Percentiles rank a stretch among this genome's conserved stretches.
These are phyloP conservation scores for Sylvia borin DNA, from an alignment of 2,797 vertebrate genomes.

Conservation along the genomic window DNA sequence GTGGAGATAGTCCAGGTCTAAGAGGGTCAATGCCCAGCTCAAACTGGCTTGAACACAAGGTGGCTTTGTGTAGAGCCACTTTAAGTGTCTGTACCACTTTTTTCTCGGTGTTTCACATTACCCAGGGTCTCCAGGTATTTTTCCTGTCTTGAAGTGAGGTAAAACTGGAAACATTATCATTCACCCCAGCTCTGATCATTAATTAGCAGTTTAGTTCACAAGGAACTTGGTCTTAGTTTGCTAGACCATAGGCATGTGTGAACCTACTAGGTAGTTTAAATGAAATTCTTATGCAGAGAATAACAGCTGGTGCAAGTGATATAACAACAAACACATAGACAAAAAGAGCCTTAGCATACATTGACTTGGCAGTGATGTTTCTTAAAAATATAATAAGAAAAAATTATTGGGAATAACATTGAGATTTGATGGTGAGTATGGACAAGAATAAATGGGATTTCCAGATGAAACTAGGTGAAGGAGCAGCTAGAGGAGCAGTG, in stretches of 20 bases:
- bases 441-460: neutral
- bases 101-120: neutral
- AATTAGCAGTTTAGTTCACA: neutral
- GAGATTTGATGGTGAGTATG: neutral
- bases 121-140: neutral
- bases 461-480: neutral
- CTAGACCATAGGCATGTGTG: neutral
- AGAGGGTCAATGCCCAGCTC: neutral
- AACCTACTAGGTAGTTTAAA: neutral
- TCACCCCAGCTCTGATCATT: neutral
- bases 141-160: neutral
- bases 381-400: neutral
- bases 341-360: neutral
- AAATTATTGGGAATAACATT: rapidly evolving
- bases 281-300: neutral
- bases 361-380: neutral
- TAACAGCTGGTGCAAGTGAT: neutral
- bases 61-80: neutral
- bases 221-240: neutral
- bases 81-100: neutral
- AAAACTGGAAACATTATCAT: neutral
- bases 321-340: neutral
- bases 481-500: neutral
- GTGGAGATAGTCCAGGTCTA: neutral
- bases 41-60: neutral